A percentile compares a stretch with the other conserved stretches of the same genome.
These are phyloP conservation scores for Harmothoe impar DNA, from an alignment of 2,888 invertebrate species.

Conservation along the genomic window DNA sequence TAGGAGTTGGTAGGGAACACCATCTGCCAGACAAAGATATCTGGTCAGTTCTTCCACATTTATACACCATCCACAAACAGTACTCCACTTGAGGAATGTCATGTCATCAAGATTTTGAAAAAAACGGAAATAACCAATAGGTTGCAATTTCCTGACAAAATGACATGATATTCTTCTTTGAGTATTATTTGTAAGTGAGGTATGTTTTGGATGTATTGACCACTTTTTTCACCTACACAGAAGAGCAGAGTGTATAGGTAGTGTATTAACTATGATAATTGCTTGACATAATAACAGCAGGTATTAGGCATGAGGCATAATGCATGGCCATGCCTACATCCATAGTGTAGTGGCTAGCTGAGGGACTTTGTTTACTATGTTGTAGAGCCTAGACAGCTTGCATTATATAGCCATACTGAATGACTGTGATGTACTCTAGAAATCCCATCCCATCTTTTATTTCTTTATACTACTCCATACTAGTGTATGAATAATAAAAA, in stretches of 20 bases:
- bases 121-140: too few relatives aligned
- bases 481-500: neutral
- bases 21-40: too few relatives aligned
- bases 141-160: too few relatives aligned
- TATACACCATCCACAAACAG: too few relatives aligned
- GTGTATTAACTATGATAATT: neutral
- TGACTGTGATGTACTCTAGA: conserved; percentile 33
- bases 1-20: neutral
- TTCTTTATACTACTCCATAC: neutral
- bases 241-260: neutral
- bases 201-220: neutral
- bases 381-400: neutral
- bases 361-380: neutral
- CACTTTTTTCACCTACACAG: neutral
- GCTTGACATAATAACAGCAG: neutral
- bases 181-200: neutral
- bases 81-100: too few relatives aligned
- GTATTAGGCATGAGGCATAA: neutral
- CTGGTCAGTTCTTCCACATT: too few relatives aligned
- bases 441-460: neutral
- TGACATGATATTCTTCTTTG: too few relatives aligned
- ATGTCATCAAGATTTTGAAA: too few relatives aligned
- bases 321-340: neutral
- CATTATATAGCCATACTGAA: neutral
- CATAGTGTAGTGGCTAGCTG: neutral